Conservation (phyloP, 2,797 vertebrate species). For the Sebastes cheni region DNA sequence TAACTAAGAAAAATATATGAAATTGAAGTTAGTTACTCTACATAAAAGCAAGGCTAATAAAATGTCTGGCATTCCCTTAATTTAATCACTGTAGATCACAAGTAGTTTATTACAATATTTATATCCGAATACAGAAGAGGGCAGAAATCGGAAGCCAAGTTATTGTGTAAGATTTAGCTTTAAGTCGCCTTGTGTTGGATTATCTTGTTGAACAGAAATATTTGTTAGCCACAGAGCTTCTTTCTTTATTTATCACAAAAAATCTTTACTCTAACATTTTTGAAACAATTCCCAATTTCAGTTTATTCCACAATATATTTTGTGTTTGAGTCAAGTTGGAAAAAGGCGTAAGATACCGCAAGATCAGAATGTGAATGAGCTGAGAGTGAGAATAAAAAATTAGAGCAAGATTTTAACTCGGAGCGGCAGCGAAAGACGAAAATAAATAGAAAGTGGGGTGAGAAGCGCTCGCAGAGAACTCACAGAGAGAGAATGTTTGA, state of each 20-base stretch:
- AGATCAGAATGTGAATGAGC: slow-evolving; percentile 18
- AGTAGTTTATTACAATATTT: neutral
- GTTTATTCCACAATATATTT: neutral
- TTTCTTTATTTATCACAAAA: neutral
- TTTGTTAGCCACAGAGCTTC: neutral
- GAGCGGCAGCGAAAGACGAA: slow-evolving; percentile 27
- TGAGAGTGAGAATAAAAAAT: slow-evolving; percentile 33
- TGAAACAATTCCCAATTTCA: neutral
- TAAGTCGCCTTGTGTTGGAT: too few species aligned
- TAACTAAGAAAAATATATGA: neutral
- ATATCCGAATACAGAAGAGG: neutral
- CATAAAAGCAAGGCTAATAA: neutral
- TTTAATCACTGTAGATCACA: neutral
- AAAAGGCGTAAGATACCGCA: neutral
- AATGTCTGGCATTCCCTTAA: neutral
- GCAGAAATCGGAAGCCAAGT: neutral
- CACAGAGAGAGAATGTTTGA: slow-evolving; percentile 58
- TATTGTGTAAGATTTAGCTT: neutral
- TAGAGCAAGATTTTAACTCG: slow-evolving; percentile 28
- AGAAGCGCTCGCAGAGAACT: slow-evolving; percentile 53
- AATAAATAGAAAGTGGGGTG: slow-evolving; percentile 49
- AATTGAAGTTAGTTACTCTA: neutral
- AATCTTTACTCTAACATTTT: neutral
- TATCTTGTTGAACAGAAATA: neutral
- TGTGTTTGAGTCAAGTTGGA: neutral